Base-by-base conservation (phyloP, 2,797 vertebrate species). In the Anabacerthia variegaticeps region DNA sequence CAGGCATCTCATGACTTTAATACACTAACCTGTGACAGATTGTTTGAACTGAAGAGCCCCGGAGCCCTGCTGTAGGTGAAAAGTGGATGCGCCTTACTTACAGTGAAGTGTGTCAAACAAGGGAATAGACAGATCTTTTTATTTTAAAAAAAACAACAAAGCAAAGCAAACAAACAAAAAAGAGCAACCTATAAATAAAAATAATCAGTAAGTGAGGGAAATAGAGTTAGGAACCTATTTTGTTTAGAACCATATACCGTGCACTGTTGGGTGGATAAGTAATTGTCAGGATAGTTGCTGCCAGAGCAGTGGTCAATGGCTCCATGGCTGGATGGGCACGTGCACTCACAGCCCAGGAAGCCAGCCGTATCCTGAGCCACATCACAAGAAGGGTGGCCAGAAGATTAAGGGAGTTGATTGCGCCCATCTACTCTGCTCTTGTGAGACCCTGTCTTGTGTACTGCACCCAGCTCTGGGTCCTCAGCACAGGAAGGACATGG, bases 61-160 rank as follows among this genome's bases (percentile, higher is more conserved):
- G 85, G 91, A 95, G 75, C 67, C 92, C 82, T 94, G 96, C 83
- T 80, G 96, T 89, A 97, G 74, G 92, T 92, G 89, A 79, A 95
- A 92, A 96, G 87, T 88, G 83, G 59, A 59, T 91, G 19, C 21
- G 87, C 82, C 66, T 78, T 92, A 44, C 61, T 83, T 81, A 92
- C 52, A 75, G 65, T 46, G 94, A 94, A 92, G 14, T 23, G 26
- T 95, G 88, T 92, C 65, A 76, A 83, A 77, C 32, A 84, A 82
- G 34, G 37, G 34, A 73, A 72, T 48, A 61, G 37, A 24, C 3
- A 28, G 20, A 72, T 84, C n/a, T 86, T 81, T 32, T 46, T 44
- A 20, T 22, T 23, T 19, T 12, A 32, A 10, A 9, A 48, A 89
- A 67, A 68, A 61, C 8, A 59, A 12, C 10, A 62, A 18, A 51